phyloP scores from a whole-genome alignment of 2,113 vertebrate genomes.

The Petromus typicus region DNA sequence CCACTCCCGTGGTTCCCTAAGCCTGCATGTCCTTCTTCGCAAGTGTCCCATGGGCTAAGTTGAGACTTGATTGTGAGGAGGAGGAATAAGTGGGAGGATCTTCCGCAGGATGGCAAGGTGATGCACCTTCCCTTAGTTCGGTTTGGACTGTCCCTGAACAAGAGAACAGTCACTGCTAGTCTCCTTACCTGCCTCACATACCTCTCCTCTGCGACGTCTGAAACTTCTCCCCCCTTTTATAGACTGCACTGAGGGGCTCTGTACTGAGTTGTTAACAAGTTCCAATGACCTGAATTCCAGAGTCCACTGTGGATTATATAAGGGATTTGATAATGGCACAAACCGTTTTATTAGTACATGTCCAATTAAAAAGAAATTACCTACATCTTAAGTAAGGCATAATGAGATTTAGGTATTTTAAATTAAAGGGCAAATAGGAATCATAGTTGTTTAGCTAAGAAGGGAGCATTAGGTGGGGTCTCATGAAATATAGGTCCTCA shows the following conservation, averaged over 20 bases:
- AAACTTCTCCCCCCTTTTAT: conserved; percentile 23
- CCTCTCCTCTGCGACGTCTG: not conserved
- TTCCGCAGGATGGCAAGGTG: not conserved
- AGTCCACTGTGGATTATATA: conserved; percentile 49
- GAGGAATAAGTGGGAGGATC: not conserved
- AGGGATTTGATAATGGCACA: conserved; percentile 47
- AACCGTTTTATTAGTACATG: conserved; percentile 59
- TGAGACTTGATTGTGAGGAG: not conserved
- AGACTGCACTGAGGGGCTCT: conserved; percentile 1
- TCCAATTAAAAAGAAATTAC: conserved; percentile 69
- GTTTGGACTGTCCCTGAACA: not conserved
- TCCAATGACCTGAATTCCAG: conserved; percentile 60
- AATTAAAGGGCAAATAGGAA: conserved; percentile 61
- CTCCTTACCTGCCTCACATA: not conserved
- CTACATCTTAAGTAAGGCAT: conserved; percentile 50
- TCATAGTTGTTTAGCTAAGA: conserved; percentile 26
- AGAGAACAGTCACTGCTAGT: not conserved
- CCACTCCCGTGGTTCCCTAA: not conserved
- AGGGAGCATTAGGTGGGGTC: not conserved
- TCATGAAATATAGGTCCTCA: not conserved
- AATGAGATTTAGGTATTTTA: conserved; percentile 64
- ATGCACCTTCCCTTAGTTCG: not conserved
- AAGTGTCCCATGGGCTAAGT: not conserved
- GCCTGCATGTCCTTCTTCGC: not conserved
- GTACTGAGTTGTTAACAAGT: conserved; percentile 26